Evolutionary conservation across 2,113 vertebrate genomes (phyloP).

Genomic region (Diphyllodes magnificus): DNA sequence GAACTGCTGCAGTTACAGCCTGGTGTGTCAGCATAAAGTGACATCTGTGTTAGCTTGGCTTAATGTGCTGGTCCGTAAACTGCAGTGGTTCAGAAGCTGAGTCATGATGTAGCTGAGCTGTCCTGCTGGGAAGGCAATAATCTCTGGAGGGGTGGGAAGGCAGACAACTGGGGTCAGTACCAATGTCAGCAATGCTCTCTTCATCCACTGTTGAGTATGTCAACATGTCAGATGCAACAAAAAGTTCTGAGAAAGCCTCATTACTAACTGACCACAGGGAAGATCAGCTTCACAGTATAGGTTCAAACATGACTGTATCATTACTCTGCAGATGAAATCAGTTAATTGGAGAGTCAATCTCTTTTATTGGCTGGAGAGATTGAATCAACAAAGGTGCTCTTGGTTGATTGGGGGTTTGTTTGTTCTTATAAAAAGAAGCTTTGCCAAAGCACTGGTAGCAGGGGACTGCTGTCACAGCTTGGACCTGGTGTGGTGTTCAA

Average conservation of each 20-base stretch:
- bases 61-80: not conserved
- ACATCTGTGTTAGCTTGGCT: not conserved
- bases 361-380: not conserved
- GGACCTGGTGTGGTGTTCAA: not conserved
- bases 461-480: not conserved
- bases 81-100: not conserved
- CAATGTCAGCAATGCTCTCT: not conserved
- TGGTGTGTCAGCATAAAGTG: not conserved
- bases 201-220: not conserved
- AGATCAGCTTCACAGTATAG: not conserved
- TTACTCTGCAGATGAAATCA: not conserved
- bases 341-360: not conserved
- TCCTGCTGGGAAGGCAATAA: not conserved
- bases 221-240: not conserved
- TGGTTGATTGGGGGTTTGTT: not conserved
- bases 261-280: not conserved
- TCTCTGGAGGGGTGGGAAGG: not conserved
- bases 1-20: not conserved
- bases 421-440: not conserved
- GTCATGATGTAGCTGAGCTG: conserved; percentile 20
- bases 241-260: not conserved
- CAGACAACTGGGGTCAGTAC: not conserved
- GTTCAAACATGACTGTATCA: not conserved
- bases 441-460: not conserved
- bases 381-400: not conserved